Evolutionary conservation across 2,797 vertebrate genomes (phyloP), one percentile per base, ranked within the genome.

Genomic region (Lepilemur septentrionalis): DNA sequence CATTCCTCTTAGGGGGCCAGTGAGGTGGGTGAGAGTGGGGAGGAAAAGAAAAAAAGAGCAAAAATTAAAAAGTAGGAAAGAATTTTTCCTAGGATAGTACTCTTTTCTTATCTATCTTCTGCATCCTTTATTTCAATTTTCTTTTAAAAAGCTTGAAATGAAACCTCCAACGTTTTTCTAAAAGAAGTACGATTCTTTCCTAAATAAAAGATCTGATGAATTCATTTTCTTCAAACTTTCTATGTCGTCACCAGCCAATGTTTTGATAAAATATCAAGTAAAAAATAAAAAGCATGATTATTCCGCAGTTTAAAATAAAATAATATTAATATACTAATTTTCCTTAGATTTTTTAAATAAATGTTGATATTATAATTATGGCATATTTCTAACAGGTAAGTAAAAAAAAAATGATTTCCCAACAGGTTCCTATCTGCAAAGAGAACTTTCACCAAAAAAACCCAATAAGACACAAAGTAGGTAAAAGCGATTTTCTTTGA

Each of bases 321-420:
- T 89, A 86, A 69, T 69, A 50, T 46, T 90, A 86, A 61, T 38
- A 73, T 2, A 72, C 23, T 92, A 32, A 85, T 94, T 94, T 95
- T 52, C 32, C 48, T 84, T 84, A 72, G 30, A 50, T 72, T 82
- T 93, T 94, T 73, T 9, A 86, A 83, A 61, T 12, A 3, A 78
- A 80, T 83, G 32, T n/a, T 91, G 35, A 12, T 57, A 63, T 86
- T 93, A 92, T 93, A 92, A 95, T 82, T 89, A 80, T n/a, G 86
- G 32, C 20, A 69, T 70, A 88, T 91, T 95, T 93, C 46, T 38
- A 94, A 83, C 13, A 95, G 7, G 35, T 11, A 95, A 94, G 46
- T 43, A 76, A n/a, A 25, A 32, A 38, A 38, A 55, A 92, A 91
- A 94, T 30, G 4, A 96, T 76, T 93, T 93, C 43, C 35, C 13